These are phyloP conservation scores for Rhagoletis zephyria DNA, from an alignment of 1,140 invertebrate genomes.

Conservation along the genomic window DNA sequence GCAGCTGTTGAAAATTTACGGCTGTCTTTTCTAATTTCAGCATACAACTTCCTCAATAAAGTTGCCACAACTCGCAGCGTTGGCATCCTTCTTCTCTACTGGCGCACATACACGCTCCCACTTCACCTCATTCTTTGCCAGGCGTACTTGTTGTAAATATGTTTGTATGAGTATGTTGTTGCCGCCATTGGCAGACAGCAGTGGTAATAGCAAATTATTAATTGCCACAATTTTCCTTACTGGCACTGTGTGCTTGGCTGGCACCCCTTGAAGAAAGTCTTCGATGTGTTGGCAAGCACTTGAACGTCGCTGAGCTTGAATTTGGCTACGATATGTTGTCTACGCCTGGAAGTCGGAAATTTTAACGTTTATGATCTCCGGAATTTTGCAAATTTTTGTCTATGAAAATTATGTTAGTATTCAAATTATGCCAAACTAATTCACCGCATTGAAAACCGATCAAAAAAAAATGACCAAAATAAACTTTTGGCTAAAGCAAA, in stretches of 20 bases:
- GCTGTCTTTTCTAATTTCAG: conserved; percentile 50
- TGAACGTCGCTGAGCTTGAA: background rate
- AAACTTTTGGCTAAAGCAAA: no score
- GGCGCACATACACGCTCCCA: background rate
- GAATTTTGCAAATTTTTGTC: conserved; percentile 21
- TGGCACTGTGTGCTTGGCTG: conserved; percentile 6
- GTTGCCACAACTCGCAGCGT: conserved; percentile 33
- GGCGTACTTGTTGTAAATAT: background rate
- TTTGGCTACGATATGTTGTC: background rate
- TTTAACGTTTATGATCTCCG: conserved; percentile 48
- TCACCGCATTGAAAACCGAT: no score
- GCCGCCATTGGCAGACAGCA: conserved; percentile 40
- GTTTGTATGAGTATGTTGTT: background rate
- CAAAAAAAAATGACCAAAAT: no score
- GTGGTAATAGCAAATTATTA: conserved; percentile 40
- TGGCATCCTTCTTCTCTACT: background rate
- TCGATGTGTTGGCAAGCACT: background rate
- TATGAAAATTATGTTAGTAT: conserved; percentile 6
- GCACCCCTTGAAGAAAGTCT: conserved; percentile 51
- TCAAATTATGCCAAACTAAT: no score
- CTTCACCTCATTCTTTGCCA: background rate
- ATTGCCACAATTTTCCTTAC: conserved; percentile 46
- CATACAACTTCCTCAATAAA: conserved; percentile 50
- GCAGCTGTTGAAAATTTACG: conserved; percentile 50
- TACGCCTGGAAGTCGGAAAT: conserved; percentile 28